A percentile compares a stretch with the other conserved stretches of the same genome.
phyloP scores from a whole-genome alignment of 2,797 vertebrate species.

The Acipenser ruthenus region DNA sequence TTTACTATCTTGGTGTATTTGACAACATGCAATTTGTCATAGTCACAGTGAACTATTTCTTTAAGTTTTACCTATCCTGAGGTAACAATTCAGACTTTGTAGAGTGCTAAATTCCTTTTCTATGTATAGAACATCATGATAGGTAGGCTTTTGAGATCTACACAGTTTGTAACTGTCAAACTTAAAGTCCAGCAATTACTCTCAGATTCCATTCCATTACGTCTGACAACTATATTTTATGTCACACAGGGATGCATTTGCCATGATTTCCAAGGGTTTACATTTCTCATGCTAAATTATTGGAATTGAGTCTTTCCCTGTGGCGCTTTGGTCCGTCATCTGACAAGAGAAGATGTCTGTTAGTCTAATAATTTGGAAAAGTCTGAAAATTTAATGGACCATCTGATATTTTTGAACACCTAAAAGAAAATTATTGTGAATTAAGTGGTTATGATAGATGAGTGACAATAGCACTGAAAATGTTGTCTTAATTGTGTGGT shows the following conservation, averaged over 20 bases:
- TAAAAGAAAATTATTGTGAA: no score
- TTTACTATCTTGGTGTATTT: background rate
- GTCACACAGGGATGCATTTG: background rate
- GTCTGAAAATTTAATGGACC: no score
- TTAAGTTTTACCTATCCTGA: background rate
- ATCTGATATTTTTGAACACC: no score
- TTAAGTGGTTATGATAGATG: no score
- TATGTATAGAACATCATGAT: constrained; percentile 1
- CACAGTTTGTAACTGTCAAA: background rate
- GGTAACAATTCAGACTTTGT: constrained; percentile 1
- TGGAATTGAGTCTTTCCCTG: no score
- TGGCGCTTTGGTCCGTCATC: no score
- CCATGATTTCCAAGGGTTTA: background rate
- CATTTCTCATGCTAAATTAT: no score
- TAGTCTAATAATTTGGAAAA: no score
- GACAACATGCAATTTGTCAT: constrained; percentile 1
- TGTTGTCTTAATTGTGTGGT: no score
- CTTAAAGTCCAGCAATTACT: background rate
- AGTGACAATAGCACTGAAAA: no score
- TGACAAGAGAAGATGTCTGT: no score
- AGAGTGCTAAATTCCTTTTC: background rate
- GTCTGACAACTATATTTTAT: background rate
- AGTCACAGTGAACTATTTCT: background rate
- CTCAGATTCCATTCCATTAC: background rate
- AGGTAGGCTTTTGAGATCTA: background rate